phyloP scores from a whole-genome alignment of 2,113 vertebrate species.

The Suricata suricatta region DNA sequence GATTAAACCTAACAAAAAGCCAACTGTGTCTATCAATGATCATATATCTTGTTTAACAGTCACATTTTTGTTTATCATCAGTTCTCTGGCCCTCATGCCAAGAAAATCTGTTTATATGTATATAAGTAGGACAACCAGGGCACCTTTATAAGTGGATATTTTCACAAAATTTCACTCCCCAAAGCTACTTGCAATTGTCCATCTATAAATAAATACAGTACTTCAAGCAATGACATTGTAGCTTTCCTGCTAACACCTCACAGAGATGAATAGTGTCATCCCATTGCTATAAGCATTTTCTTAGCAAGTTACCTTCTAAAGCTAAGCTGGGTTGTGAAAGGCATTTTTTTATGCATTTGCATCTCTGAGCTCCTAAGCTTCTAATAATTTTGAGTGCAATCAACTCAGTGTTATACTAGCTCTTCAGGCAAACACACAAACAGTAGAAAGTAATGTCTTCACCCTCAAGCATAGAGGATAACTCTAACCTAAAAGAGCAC shows the following conservation, averaged over 20 bases:
- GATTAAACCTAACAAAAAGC: constrained; percentile 6
- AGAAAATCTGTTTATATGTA: neutral
- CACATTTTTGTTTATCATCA: neutral
- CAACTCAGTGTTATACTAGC: neutral
- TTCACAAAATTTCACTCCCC: neutral
- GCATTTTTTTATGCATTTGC: neutral
- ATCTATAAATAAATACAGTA: constrained; percentile 9
- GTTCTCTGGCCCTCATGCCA: neutral
- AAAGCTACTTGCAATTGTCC: neutral
- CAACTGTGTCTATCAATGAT: neutral
- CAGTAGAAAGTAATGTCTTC: neutral
- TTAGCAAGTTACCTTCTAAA: constrained; percentile 40
- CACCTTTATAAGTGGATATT: neutral
- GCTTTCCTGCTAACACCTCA: neutral
- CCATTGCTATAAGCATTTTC: neutral
- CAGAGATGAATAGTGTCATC: neutral
- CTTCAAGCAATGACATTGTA: neutral
- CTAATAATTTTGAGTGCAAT: neutral
- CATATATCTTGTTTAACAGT: neutral
- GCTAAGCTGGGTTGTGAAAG: neutral
- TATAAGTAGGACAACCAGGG: constrained; percentile 16
- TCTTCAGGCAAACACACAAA: neutral
- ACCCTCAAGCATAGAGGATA: neutral
- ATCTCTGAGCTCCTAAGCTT: neutral
- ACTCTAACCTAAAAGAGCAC: neutral